phyloP scores from a whole-genome alignment of 2,888 invertebrate genomes.

The Bellardia bayeri region DNA sequence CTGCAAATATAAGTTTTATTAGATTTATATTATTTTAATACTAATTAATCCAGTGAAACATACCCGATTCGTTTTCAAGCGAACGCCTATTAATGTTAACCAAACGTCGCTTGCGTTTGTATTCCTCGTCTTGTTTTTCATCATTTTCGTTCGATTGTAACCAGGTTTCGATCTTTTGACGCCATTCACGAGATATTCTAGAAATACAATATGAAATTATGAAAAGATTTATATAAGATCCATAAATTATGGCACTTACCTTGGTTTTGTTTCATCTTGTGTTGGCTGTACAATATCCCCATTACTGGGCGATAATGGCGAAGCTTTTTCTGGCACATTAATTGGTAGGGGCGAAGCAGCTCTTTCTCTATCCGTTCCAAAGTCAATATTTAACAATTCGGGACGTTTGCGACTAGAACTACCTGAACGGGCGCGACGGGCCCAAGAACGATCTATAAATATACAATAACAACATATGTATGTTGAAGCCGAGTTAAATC shows the following conservation, averaged over 20 bases:
- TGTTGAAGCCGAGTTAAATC: background rate
- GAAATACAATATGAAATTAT: constrained; percentile 3
- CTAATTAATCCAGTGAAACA: constrained; percentile 25
- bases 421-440: constrained; percentile 89
- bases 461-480: background rate
- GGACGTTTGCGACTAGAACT: constrained; percentile 91
- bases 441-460: constrained; percentile 93
- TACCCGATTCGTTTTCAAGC: constrained; percentile 94
- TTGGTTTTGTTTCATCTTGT: constrained; percentile 86
- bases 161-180: constrained; percentile 96
- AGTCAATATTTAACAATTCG: constrained; percentile 90
- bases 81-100: constrained; percentile 89
- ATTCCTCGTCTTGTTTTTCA: constrained; percentile 89
- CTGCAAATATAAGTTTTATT: constrained; percentile 83
- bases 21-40: background rate
- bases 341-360: constrained; percentile 89
- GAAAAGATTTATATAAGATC: background rate
- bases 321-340: constrained; percentile 83
- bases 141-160: constrained; percentile 93
- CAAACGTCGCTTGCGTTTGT: constrained; percentile 88
- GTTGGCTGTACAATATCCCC: constrained; percentile 77
- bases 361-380: constrained; percentile 89
- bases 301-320: constrained; percentile 77
- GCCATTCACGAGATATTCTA: constrained; percentile 89
- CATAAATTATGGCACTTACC: constrained; percentile 83